Evolutionary conservation across 2,797 vertebrate species (phyloP).

Genomic region (Gastrophryne carolinensis): DNA sequence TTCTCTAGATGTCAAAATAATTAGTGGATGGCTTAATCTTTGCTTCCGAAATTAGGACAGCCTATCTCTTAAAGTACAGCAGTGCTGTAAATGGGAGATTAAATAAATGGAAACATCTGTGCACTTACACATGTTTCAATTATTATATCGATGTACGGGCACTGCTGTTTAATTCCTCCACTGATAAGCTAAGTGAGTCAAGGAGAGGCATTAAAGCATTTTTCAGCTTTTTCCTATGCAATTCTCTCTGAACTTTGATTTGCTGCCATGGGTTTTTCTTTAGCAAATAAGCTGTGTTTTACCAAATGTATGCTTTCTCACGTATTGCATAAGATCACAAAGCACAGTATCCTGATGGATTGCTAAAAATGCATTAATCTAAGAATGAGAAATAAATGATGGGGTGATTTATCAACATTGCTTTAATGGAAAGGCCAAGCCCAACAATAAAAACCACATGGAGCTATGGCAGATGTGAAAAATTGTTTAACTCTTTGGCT

Average conservation of each 20-base stretch:
- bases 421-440: no score
- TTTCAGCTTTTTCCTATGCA: no score
- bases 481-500: no score
- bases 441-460: no score
- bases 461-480: no score
- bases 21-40: constrained; percentile 12
- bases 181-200: constrained; percentile 28
- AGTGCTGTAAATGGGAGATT: constrained; percentile 19
- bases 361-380: no score
- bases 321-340: not conserved
- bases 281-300: no score
- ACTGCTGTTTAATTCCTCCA: not conserved
- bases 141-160: not conserved
- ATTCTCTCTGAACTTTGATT: not conserved
- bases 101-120: constrained; percentile 36
- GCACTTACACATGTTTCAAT: constrained; percentile 5
- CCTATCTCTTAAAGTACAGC: constrained; percentile 4
- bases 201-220: constrained; percentile 10
- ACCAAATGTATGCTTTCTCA: no score
- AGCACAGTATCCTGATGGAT: no score
- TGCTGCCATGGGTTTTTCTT: no score
- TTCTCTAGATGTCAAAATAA: not conserved
- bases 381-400: no score
- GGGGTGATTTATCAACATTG: no score
- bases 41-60: constrained; percentile 22